Evolutionary conservation across 2,797 vertebrate species (phyloP).

Genomic region (Loris lydekkerianus): DNA sequence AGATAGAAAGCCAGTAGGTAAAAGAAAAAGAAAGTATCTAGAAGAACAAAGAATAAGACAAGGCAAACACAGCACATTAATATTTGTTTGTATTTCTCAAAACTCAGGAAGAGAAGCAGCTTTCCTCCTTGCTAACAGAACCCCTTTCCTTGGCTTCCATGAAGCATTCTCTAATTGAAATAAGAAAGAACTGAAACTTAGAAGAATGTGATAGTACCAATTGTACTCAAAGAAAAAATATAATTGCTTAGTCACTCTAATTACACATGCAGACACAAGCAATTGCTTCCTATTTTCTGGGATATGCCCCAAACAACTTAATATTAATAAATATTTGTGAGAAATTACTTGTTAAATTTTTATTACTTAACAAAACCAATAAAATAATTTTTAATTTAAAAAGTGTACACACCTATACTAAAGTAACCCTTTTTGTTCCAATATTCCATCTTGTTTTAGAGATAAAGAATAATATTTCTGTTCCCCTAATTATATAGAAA

Average conservation of each 20-base stretch:
- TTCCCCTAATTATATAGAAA: constrained; percentile 54
- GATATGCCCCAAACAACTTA: constrained; percentile 85
- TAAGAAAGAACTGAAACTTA: constrained; percentile 79
- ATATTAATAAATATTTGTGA: constrained; percentile 89
- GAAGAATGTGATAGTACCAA: constrained; percentile 81
- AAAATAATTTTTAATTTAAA: constrained; percentile 84
- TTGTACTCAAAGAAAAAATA: constrained; percentile 73
- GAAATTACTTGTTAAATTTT: constrained; percentile 85
- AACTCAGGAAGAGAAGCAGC: constrained; percentile 12
- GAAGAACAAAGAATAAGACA: constrained; percentile 14
- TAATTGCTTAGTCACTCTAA: constrained; percentile 85
- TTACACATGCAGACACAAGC: constrained; percentile 87
- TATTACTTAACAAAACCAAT: constrained; percentile 88
- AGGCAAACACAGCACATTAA: neutral
- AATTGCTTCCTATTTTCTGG: constrained; percentile 83
- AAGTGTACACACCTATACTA: constrained; percentile 67
- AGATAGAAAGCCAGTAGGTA: neutral
- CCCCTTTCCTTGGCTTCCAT: constrained; percentile 68
- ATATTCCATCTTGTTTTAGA: constrained; percentile 39
- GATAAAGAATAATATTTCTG: constrained; percentile 41
- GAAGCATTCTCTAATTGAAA: constrained; percentile 76
- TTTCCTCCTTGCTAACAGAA: constrained; percentile 50
- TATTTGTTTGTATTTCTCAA: constrained; percentile 70
- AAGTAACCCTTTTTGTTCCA: constrained; percentile 76
- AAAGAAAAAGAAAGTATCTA: constrained; percentile 56